Evolutionary conservation across 2,113 vertebrate genomes (phyloP).

Genomic region (Thermophis baileyi): DNA sequence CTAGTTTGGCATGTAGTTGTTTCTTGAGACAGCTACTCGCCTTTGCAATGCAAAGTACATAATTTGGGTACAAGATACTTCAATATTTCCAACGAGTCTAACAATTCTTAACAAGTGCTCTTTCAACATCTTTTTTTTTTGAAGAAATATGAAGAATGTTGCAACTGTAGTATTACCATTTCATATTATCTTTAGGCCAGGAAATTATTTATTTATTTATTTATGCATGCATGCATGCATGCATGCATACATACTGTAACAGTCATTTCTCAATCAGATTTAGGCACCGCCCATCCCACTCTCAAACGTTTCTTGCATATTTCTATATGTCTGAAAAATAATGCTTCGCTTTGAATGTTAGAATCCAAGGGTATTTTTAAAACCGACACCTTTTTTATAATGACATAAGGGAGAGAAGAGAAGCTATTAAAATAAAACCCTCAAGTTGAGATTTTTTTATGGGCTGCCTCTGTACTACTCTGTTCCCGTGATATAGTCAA

Average conservation of each 20-base stretch:
- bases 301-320: neutral
- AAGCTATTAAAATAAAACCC: neutral
- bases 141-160: neutral
- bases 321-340: neutral
- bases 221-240: neutral
- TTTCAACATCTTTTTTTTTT: neutral
- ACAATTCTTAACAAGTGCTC: neutral
- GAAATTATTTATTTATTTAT: neutral
- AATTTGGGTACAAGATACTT: neutral
- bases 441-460: neutral
- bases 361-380: neutral
- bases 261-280: neutral
- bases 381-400: neutral
- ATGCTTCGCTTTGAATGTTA: neutral
- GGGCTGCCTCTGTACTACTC: fast-evolving
- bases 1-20: neutral
- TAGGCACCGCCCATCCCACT: neutral
- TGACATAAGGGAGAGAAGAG: neutral
- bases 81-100: neutral
- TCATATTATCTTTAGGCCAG: neutral
- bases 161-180: neutral
- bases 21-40: neutral
- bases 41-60: neutral
- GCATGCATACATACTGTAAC: no score
- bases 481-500: neutral